A percentile compares a stretch with the other conserved stretches of the same genome.
Evolutionary conservation across 2,113 vertebrate species (phyloP).

Genomic region (Zosterops pallidus): DNA sequence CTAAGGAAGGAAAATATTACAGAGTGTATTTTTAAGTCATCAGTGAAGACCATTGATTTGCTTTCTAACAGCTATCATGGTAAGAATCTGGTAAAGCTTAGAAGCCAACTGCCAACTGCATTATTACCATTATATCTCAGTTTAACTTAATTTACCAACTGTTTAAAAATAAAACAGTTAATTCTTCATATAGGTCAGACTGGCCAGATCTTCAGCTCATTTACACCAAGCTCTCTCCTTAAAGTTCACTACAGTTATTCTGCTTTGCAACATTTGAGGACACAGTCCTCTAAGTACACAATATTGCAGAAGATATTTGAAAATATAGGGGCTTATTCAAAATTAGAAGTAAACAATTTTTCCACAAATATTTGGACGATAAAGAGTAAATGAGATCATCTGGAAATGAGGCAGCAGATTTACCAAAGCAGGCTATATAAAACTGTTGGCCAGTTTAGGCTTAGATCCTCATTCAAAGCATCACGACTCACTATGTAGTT

Average conservation of each 20-base stretch:
- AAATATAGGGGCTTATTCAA: background rate
- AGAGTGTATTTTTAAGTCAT: background rate
- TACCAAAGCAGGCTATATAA: background rate
- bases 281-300: background rate
- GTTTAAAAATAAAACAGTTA: slow-evolving; percentile 38
- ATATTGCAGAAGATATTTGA: background rate
- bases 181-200: background rate
- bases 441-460: background rate
- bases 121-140: background rate
- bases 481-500: background rate
- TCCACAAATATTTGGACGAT: background rate
- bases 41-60: slow-evolving; percentile 10
- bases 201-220: background rate
- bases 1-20: background rate
- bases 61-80: background rate
- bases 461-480: slow-evolving; percentile 14
- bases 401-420: slow-evolving; percentile 8
- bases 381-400: slow-evolving; percentile 8
- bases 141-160: slow-evolving; percentile 21
- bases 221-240: background rate
- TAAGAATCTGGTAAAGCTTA: slow-evolving; percentile 22
- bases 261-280: background rate
- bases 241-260: background rate
- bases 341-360: background rate
- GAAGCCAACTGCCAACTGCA: slow-evolving; percentile 1